Evolutionary conservation across 1,140 invertebrate species (phyloP).

Genomic region (Tigriopus japonicus): DNA sequence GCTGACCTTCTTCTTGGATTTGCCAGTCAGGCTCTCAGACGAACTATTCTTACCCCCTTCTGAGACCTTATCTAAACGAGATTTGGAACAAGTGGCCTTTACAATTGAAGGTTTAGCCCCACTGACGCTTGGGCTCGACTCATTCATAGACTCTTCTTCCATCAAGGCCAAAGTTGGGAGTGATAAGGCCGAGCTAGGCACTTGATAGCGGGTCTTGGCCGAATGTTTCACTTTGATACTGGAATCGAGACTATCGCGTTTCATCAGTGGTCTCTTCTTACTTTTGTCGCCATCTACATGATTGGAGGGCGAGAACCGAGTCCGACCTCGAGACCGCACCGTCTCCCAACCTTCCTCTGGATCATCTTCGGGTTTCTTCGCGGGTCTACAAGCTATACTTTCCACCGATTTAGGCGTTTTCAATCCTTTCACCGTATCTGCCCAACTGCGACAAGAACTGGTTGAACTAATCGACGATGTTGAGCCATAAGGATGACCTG

Average conservation of each 20-base stretch:
- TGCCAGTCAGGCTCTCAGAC: neutral
- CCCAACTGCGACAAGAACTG: conserved; percentile 5
- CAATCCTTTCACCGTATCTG: conserved; percentile 11
- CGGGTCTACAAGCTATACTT: neutral
- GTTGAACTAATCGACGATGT: conserved; percentile 4
- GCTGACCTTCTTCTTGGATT: neutral
- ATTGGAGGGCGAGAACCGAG: neutral
- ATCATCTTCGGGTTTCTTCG: neutral
- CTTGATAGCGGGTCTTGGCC: neutral
- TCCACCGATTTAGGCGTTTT: conserved; percentile 1
- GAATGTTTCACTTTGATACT: too few relatives aligned
- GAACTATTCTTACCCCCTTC: neutral
- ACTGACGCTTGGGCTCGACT: neutral
- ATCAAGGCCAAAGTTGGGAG: neutral
- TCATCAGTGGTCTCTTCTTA: too few relatives aligned
- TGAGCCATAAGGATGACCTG: neutral
- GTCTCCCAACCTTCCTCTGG: conserved; percentile 8
- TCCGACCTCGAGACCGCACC: neutral
- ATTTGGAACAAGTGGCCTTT: neutral
- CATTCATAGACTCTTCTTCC: too few relatives aligned
- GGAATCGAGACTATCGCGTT: too few relatives aligned
- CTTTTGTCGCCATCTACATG: too few relatives aligned
- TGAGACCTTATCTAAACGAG: neutral
- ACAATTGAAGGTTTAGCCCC: neutral
- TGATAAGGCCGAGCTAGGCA: conserved; percentile 5